Evolutionary conservation across 35 echinoderm and acorn worm species (phyloP), one percentile per base, ranked within the genome.

Genomic region (Ptychodera flava): DNA sequence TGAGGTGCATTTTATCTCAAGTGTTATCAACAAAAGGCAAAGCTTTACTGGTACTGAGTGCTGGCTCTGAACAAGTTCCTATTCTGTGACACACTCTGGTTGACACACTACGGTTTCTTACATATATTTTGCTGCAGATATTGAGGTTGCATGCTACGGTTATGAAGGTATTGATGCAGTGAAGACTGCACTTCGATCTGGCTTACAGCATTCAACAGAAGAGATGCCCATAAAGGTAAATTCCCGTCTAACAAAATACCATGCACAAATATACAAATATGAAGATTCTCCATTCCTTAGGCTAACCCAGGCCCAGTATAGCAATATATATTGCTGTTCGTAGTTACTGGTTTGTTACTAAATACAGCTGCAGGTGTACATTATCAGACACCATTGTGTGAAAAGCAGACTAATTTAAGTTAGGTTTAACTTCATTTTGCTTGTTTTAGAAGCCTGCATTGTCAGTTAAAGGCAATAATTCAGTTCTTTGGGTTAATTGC

Each of bases 81-180:
- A n/a, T n/a, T n/a, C n/a, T n/a, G n/a, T n/a, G n/a, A n/a, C n/a
- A n/a, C n/a, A n/a, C n/a, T n/a, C n/a, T n/a, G n/a, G n/a, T n/a
- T n/a, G n/a, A n/a, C n/a, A n/a, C n/a, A n/a, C n/a, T n/a, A n/a
- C n/a, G n/a, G n/a, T n/a, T n/a, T n/a, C n/a, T n/a, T n/a, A n/a
- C n/a, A n/a, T n/a, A n/a, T n/a, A n/a, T n/a, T n/a, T n/a, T n/a
- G n/a, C 28, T 91, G 80, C 90, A 99, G 96, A 99, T 86, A 88
- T 99, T 78, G 96, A 99, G 81, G 96, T 99, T 35, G 91, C 96
- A 76, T 99, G 96, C 81, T 99, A 99, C 77, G 96, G 92, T 31
- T 99, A 99, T 75, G 96, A 99, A 83, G 96, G 96, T 28, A 99
- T 99, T 53, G 96, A 99, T 89, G 96, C 96, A 38, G 93, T 99